Evolutionary conservation across 2,797 vertebrate genomes (phyloP).

Genomic region (Takifugu ocellatus): DNA sequence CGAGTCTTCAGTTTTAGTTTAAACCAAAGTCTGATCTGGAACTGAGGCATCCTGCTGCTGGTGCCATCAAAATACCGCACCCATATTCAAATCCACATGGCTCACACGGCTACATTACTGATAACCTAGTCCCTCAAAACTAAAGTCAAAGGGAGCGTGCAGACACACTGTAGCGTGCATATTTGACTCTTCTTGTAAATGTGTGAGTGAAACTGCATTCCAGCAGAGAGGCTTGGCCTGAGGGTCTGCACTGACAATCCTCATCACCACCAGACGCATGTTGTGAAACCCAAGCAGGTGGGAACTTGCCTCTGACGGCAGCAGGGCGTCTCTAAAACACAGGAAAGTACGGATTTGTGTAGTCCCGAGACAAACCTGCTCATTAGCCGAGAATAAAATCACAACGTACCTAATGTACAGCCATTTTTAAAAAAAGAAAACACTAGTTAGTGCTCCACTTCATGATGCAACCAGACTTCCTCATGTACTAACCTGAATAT

Average conservation of each 20-base stretch:
- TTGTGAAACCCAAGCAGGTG: slow-evolving; percentile 44
- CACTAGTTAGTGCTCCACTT: too few species aligned
- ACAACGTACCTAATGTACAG: too few species aligned
- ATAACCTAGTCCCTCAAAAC: neutral
- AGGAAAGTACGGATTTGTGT: neutral
- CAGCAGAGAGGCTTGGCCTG: slow-evolving; percentile 26
- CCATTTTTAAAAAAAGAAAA: too few species aligned
- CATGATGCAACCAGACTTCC: too few species aligned
- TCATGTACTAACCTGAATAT: too few species aligned
- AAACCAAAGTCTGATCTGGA: too few species aligned
- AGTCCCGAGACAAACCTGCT: neutral
- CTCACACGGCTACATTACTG: too few species aligned
- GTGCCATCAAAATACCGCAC: too few species aligned
- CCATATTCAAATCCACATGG: too few species aligned
- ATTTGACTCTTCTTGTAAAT: slow-evolving; percentile 23
- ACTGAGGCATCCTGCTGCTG: too few species aligned
- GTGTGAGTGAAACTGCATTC: slow-evolving; percentile 44
- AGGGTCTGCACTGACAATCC: slow-evolving; percentile 32
- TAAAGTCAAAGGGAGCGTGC: neutral
- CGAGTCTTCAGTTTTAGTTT: too few species aligned
- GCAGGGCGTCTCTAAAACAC: slow-evolving; percentile 5
- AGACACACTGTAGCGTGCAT: neutral
- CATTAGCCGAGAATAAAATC: neutral
- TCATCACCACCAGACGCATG: slow-evolving; percentile 7
- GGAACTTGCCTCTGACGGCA: slow-evolving; percentile 42